A percentile compares a stretch with the other conserved stretches of the same genome.
phyloP scores from a whole-genome alignment of 2,888 invertebrate genomes.

The Leptopilina syphax region DNA sequence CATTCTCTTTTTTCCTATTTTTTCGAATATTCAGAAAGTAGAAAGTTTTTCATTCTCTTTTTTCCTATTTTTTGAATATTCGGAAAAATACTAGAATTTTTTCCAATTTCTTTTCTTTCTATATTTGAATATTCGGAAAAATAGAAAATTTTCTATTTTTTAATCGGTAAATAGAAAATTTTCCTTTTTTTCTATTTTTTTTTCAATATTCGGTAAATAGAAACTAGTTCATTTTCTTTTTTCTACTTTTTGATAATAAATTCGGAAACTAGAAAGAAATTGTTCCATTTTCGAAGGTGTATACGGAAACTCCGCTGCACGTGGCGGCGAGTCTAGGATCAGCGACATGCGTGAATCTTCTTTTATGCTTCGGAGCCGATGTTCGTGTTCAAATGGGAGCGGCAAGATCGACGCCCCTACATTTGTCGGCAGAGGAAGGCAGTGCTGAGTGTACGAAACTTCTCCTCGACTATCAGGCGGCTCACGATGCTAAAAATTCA shows the following conservation, averaged over 20 bases:
- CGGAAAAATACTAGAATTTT: background rate
- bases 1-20: too few species aligned
- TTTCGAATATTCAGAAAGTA: too few species aligned
- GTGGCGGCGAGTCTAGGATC: conserved; percentile 88
- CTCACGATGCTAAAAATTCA: conserved; percentile 85
- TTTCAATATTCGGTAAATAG: too few species aligned
- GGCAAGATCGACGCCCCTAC: conserved; percentile 87
- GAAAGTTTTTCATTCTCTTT: too few species aligned
- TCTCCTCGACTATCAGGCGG: conserved; percentile 86
- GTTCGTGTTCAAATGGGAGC: conserved; percentile 85
- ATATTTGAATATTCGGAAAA: too few species aligned
- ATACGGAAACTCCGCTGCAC: conserved; percentile 90
- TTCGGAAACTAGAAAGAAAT: too few species aligned
- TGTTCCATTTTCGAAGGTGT: conserved; percentile 79
- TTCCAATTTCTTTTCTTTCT: background rate
- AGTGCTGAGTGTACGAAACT: conserved; percentile 87
- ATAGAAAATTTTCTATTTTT: too few species aligned
- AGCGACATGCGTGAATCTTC: conserved; percentile 83
- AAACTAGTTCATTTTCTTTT: too few species aligned
- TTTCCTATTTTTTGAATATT: too few species aligned
- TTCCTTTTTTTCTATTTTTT: too few species aligned
- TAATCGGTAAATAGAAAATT: too few species aligned
- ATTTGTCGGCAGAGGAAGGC: conserved; percentile 92
- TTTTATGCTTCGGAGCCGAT: conserved; percentile 88
- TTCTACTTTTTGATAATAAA: too few species aligned